Conservation (phyloP, 2,797 vertebrate genomes). For the Manis pentadactyla region DNA sequence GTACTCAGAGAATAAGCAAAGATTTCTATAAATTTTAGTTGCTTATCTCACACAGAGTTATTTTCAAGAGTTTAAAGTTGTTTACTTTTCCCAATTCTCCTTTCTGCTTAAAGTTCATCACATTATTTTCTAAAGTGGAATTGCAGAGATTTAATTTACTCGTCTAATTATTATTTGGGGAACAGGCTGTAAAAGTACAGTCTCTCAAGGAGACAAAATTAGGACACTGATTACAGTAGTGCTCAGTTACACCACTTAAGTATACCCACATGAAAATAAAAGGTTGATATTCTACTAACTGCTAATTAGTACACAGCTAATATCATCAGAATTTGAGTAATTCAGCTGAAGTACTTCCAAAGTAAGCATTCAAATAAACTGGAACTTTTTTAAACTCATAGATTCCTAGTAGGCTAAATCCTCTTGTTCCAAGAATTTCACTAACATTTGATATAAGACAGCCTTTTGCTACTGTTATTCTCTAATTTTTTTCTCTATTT, state of each 20-base stretch:
- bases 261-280: constrained; percentile 70
- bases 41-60: neutral
- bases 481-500: neutral
- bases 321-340: constrained; percentile 68
- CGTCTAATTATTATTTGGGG: constrained; percentile 78
- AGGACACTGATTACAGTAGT: constrained; percentile 74
- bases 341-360: constrained; percentile 61
- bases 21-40: neutral
- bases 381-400: constrained; percentile 14
- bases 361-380: constrained; percentile 56
- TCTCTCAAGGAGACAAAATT: constrained; percentile 76
- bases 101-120: constrained; percentile 6
- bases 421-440: neutral
- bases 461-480: neutral
- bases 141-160: constrained; percentile 76
- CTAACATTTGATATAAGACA: neutral
- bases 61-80: constrained; percentile 44
- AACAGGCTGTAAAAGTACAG: constrained; percentile 65
- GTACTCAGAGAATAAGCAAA: neutral
- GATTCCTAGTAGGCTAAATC: neutral
- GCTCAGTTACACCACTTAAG: constrained; percentile 70
- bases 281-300: constrained; percentile 70
- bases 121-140: constrained; percentile 67
- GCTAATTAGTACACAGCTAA: constrained; percentile 72
- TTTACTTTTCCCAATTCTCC: constrained; percentile 52